Evolutionary conservation across 2,797 vertebrate genomes (phyloP), one percentile per base, ranked within the genome.

Genomic region (Coregonus suidteri): DNA sequence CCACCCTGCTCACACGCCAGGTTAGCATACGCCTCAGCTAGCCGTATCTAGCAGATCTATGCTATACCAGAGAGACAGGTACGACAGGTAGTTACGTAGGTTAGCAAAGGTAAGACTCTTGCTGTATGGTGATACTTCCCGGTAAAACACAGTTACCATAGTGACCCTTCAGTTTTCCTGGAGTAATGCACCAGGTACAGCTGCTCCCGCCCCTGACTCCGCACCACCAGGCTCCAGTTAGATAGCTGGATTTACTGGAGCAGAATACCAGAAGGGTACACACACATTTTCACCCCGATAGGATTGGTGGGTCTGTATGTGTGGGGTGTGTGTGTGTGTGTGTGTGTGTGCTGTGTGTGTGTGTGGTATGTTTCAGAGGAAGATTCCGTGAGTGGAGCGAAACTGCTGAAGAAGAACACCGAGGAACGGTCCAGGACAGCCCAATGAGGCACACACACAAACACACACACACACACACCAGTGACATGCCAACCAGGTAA

Each of bases 371-470:
- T 62, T 62, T 71, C 85, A 98, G 97, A 93, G 93, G 85, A 99
- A 98, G 92, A 98, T 99, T 87, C n/a, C 84, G 86, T 68, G 92
- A 95, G 75, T 99, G 87, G 97, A 99, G 91, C 89, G 81, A 99
- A 97, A 89, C 94, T 99, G 35, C 92, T 82, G 95, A 98, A 86
- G 97, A 99, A 90, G 97, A 98, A 80, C 93, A 95, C 0, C 96
- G 37, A 95, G 97, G 80, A 99, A 96, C 96, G 65, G 94, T 99
- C 80, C 96, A 66, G 16, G 54, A n/a, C 20, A n/a, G 52, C n/a
- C 69, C 20, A 51, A 51, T 7, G 41, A 71, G 69, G 37, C 20
- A 71, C 70, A 35, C 3, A 52, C 67, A 65, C 31, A n/a, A n/a
- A 41, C 9, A 62, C 31, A 16, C 72, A 18, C 34, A n/a, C n/a